phyloP scores from a whole-genome alignment of 2,113 vertebrate species.

The Elachura formosa region DNA sequence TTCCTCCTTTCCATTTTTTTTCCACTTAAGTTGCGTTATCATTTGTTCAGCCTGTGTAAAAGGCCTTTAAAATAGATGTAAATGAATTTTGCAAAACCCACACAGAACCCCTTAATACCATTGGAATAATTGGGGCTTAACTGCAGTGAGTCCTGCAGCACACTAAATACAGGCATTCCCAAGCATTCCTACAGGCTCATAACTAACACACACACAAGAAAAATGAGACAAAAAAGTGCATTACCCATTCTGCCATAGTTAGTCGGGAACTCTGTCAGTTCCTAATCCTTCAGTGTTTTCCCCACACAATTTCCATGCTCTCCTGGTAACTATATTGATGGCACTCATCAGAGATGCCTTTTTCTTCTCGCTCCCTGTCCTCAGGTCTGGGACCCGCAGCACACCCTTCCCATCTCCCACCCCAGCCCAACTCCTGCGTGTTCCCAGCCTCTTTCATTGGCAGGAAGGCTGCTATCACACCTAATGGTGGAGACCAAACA shows the following conservation, averaged over 20 bases:
- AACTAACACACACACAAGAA: not conserved
- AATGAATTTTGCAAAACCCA: constrained; percentile 48
- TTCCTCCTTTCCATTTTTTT: not conserved
- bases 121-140: not conserved
- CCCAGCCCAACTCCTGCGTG: accelerated
- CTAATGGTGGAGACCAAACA: accelerated
- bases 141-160: not conserved
- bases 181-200: not conserved
- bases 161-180: not conserved
- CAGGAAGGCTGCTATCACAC: not conserved
- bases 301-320: not conserved
- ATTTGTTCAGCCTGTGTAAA: not conserved
- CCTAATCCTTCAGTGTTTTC: not conserved
- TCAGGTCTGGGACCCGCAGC: accelerated
- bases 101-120: constrained; percentile 17
- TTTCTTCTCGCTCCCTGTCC: not conserved
- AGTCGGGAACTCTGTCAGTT: not conserved
- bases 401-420: not conserved
- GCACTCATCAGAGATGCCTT: not conserved
- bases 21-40: not conserved
- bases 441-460: not conserved
- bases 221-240: not conserved
- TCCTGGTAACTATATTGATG: not conserved
- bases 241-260: accelerated
- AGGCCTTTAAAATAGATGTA: not conserved